phyloP scores from a whole-genome alignment of 2,113 vertebrate genomes.

The Notechis scutatus region DNA sequence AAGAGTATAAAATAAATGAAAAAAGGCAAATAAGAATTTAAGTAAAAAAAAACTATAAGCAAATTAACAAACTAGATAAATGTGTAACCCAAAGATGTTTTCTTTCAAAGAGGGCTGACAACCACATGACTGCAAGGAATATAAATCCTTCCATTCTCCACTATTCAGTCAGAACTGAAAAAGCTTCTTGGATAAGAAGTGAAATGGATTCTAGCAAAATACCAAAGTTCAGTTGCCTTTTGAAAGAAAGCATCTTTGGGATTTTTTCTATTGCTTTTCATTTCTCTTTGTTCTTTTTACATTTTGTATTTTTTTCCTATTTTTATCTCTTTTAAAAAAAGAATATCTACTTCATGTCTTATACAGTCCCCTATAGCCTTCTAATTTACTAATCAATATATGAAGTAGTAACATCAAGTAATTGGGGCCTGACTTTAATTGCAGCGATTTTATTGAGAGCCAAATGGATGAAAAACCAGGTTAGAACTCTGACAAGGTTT shows the following conservation, averaged over 20 bases:
- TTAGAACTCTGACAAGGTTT: not conserved
- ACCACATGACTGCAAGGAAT: no score
- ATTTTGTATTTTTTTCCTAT: not conserved
- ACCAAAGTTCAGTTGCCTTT: no score
- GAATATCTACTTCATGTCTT: not conserved
- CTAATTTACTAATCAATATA: no score
- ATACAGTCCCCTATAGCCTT: not conserved
- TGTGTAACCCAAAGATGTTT: not conserved
- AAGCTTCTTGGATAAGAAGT: no score
- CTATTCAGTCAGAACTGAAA: no score
- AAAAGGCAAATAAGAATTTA: not conserved
- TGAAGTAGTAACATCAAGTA: not conserved
- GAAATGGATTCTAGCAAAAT: no score
- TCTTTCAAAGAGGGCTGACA: no score
- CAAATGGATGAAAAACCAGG: not conserved
- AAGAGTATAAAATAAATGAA: not conserved
- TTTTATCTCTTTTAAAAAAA: not conserved
- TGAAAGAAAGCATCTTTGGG: no score
- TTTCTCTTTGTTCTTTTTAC: not conserved
- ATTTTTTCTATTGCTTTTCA: not conserved
- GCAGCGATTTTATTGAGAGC: not conserved
- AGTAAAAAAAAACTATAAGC: not conserved
- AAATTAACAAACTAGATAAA: not conserved
- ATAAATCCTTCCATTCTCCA: no score
- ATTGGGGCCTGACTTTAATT: not conserved